phyloP scores from a whole-genome alignment of 2,113 vertebrate genomes.

The Eidolon helvum region DNA sequence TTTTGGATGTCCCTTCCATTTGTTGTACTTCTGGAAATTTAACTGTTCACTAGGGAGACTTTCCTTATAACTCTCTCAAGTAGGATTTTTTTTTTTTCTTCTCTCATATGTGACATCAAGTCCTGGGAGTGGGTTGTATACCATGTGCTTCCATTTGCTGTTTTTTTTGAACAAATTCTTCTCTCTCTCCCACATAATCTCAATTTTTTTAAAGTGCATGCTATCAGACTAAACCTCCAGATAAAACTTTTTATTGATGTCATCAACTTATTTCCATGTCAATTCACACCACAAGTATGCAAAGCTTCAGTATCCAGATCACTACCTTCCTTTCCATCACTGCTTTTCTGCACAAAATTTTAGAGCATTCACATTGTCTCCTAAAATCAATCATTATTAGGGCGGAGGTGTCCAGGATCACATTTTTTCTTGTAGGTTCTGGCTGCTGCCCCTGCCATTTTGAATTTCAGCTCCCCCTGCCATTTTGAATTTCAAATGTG shows the following conservation, averaged over 20 bases:
- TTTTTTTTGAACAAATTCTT: neutral
- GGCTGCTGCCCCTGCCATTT: neutral
- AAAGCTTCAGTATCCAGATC: neutral
- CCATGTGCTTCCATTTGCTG: neutral
- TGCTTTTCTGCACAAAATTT: neutral
- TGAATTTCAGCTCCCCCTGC: neutral
- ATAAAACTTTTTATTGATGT: neutral
- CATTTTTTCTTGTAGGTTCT: neutral
- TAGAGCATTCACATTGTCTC: neutral
- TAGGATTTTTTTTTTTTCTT: neutral
- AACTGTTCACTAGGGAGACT: neutral
- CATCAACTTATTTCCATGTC: neutral
- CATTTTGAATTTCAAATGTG: slow-evolving; percentile 43
- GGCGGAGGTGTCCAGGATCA: neutral
- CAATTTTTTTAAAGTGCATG: neutral
- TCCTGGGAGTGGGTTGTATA: neutral
- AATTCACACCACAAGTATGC: neutral
- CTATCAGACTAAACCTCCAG: neutral
- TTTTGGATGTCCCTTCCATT: neutral
- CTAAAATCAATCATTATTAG: neutral
- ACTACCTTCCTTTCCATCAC: neutral
- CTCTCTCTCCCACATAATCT: neutral
- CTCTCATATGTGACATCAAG: neutral
- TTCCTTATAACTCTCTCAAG: neutral
- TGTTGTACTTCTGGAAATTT: neutral